These are phyloP conservation scores for Drosophila mayri DNA, from an alignment of 1,140 invertebrate genomes.

Conservation along the genomic window DNA sequence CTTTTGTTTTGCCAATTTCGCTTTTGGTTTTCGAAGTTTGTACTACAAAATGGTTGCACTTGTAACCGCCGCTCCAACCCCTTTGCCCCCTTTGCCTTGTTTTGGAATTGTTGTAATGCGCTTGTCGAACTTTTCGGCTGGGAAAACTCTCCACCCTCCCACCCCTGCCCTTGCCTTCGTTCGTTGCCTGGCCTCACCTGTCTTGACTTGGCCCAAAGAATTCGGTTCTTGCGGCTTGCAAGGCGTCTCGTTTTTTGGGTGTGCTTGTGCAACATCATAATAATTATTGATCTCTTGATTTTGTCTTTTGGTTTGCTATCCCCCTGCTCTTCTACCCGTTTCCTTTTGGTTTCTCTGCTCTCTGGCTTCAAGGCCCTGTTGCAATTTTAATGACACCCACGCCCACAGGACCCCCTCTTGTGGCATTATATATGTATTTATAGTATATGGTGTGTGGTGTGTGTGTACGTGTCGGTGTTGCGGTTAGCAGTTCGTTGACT, in stretches of 20 bases:
- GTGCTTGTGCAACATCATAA: constrained; percentile 74
- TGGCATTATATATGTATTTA: constrained; percentile 10
- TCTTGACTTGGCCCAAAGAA: constrained; percentile 63
- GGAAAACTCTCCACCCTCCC: not conserved
- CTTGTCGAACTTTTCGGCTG: constrained; percentile 81
- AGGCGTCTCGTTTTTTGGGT: constrained; percentile 46
- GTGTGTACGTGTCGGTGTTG: constrained; percentile 54
- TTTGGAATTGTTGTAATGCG: constrained; percentile 77
- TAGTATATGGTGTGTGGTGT: constrained; percentile 9
- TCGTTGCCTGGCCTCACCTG: constrained; percentile 26
- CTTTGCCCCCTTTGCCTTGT: not conserved
- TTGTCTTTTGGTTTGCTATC: constrained; percentile 59
- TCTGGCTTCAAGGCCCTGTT: constrained; percentile 67
- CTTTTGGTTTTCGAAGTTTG: constrained; percentile 84
- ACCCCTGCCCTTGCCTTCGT: not conserved
- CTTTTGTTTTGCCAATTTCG: constrained; percentile 78
- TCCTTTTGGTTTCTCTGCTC: not conserved
- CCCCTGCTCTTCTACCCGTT: no score
- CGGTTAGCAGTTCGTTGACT: constrained; percentile 81
- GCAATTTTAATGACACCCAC: constrained; percentile 78
- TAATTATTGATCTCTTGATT: constrained; percentile 84
- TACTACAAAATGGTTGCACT: constrained; percentile 85
- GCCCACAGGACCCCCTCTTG: constrained; percentile 25
- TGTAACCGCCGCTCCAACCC: constrained; percentile 50
- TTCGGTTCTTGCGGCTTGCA: constrained; percentile 39